phyloP scores from a whole-genome alignment of 2,797 vertebrate genomes.

The Diglossa cyanea region DNA sequence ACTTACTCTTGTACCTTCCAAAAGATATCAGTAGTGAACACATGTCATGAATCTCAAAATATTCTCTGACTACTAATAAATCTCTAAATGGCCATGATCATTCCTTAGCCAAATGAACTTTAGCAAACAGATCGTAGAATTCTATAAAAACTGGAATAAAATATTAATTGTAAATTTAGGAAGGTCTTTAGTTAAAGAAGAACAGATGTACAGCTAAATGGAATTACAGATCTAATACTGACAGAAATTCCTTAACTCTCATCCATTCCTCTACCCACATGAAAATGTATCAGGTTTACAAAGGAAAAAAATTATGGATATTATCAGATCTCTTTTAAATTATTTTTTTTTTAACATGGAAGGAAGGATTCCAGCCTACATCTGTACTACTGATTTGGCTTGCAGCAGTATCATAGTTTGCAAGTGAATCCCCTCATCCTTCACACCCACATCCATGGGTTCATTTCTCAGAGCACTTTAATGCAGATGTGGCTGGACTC shows the following conservation, averaged over 20 bases:
- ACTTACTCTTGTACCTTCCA: not conserved
- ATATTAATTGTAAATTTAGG: not conserved
- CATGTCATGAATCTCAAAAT: not conserved
- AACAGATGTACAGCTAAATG: not conserved
- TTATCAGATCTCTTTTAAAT: not conserved
- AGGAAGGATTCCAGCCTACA: not conserved
- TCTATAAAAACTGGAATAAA: not conserved
- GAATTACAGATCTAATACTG: not conserved
- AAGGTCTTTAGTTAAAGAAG: not conserved
- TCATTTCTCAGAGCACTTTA: not conserved
- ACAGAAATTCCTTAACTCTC: not conserved
- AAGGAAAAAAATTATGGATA: not conserved
- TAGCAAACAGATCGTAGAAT: not conserved
- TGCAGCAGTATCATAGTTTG: not conserved
- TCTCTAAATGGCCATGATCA: not conserved
- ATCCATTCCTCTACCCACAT: not conserved
- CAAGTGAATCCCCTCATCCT: not conserved
- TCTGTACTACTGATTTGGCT: not conserved
- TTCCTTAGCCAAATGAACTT: not conserved
- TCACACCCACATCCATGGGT: not conserved
- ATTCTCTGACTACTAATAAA: not conserved
- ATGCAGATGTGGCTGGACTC: not conserved
- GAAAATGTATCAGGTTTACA: not conserved
- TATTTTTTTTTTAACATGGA: not conserved
- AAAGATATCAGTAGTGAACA: not conserved